Base-by-base conservation (phyloP, 2,888 invertebrate genomes). In the Clunio marinus region DNA sequence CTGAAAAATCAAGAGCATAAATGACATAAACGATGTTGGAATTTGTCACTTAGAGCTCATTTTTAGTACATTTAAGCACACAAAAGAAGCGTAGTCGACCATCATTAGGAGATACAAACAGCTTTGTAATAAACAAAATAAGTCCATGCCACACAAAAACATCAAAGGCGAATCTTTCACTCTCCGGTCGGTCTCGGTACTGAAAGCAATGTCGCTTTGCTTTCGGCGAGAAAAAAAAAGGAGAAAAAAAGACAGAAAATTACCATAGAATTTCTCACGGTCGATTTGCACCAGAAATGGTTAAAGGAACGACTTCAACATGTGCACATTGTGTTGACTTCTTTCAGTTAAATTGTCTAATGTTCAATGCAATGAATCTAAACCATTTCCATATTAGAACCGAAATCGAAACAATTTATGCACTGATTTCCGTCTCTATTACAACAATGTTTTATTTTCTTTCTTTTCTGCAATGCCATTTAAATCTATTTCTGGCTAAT, bases 191-290 rank as follows among this genome's bases (percentile, higher is more conserved):
- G 10, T 32, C 32, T 5, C 32, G 10, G 5, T 32, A 5, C 5
- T 46, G 4, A 46, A n/a, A 8, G 46, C 8, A 46, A 46, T 17
- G n/a, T 46, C 7, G 25, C n/a, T 24, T 58, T 17, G 25, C 27
- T 24, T 58, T 25, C 13, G 59, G 1, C n/a, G 3, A 59, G 17
- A 28, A 59, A n/a, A 32, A 28, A 25, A 59, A 41, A 41, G 62
- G 17, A 28, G 32, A n/a, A 32, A 28, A 25, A 59, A 41, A 41
- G 62, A 41, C 22, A 8, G 24, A 65, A 66, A 66, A 66, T 66
- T 66, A 66, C 66, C 66, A 66, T 66, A 66, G 55, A 51, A 68
- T 60, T 68, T 68, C 68, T 68, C 68, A 68, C 68, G 68, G 68
- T 68, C 68, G 68, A 68, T 63, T 63, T 63, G 45, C 17, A 7